Base-by-base conservation (phyloP, 2,888 invertebrate genomes). In the Lasiommata megera region DNA sequence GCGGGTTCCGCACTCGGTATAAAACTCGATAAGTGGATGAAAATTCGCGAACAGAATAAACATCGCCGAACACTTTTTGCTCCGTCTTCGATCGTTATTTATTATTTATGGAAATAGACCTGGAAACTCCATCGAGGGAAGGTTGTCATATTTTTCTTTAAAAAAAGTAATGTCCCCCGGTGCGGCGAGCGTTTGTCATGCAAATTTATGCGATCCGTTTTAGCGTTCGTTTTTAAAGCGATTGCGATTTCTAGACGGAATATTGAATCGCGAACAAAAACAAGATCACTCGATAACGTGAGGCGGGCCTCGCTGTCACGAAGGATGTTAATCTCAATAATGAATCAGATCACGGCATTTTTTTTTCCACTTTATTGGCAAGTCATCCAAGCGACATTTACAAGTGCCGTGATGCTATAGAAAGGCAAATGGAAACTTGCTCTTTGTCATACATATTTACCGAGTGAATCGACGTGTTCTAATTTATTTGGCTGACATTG, bases 41-140 rank as follows among this genome's bases (percentile, higher is more conserved):
- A 79, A 84, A 83, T 82, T 83, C 80, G 79, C 80, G 79, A 77
- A 80, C 82, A 77, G 81, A 86, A 87, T 86, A 87, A 85, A 85
- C 83, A 85, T 83, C 79, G 69, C 65, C 74, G 79, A 83, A 80
- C 83, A 85, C 84, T 84, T 82, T 84, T 78, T 81, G 82, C 80
- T 76, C 62, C 75, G 81, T 79, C 79, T 81, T 74, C 87, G 82
- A 83, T 84, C 86, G 84, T 86, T 88, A 88, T 88, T 88, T 87
- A 87, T 88, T 88, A 88, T 88, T 88, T 88, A 88, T 88, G 88
- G 88, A 88, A 87, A 88, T 88, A 84, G 83, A 85, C 80, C 82
- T 83, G 84, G 77, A 76, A 82, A 82, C 84, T 84, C 84, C 82
- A 76, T 76, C 80, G 83, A 65, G 77, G 80, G 80, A 81, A 84